Conservation (phyloP, 2,113 vertebrate species). For the Formicarius rufipectus region DNA sequence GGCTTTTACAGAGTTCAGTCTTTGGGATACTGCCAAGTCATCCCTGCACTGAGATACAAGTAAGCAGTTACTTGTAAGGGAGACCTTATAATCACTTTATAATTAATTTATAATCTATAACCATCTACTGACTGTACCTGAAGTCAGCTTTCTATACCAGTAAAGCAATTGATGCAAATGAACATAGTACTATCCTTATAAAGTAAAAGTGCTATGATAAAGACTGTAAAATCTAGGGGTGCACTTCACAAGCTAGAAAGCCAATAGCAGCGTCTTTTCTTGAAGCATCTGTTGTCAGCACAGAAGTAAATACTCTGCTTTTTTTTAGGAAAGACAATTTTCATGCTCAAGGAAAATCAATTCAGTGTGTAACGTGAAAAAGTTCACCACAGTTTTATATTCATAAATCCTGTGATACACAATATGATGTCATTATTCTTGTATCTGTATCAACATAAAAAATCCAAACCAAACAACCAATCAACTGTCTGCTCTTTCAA, state of each 20-base stretch:
- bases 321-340: neutral
- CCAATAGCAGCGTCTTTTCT: neutral
- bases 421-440: neutral
- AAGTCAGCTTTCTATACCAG: neutral
- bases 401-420: neutral
- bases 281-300: neutral
- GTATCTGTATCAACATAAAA: neutral
- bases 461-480: neutral
- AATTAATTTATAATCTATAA: neutral
- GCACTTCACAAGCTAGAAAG: neutral
- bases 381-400: neutral
- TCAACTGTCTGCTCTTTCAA: neutral
- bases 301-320: neutral
- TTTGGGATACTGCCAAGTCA: neutral
- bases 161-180: neutral
- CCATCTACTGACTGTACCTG: neutral
- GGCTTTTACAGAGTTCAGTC: neutral
- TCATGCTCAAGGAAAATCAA: neutral
- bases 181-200: neutral
- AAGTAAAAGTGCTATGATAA: neutral
- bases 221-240: neutral
- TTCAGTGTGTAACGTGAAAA: neutral
- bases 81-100: neutral
- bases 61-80: neutral
- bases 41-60: neutral